phyloP scores from a whole-genome alignment of 2,113 vertebrate genomes.

The Cyprinodon variegatus region DNA sequence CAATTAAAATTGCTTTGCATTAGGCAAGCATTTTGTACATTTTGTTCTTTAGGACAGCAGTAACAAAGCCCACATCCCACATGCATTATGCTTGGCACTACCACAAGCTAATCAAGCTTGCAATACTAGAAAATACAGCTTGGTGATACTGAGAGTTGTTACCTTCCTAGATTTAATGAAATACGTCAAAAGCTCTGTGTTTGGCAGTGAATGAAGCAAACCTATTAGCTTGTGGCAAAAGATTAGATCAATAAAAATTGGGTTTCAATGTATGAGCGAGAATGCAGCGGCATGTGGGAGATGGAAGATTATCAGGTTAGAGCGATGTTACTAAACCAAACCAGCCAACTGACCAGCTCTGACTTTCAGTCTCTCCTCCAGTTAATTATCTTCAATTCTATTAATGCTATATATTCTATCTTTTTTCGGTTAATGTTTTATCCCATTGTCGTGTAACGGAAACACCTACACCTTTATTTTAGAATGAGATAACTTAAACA shows the following conservation, averaged over 20 bases:
- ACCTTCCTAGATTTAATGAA: slow-evolving; percentile 54
- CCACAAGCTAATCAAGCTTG: slow-evolving; percentile 49
- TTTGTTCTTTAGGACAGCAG: slow-evolving; percentile 66
- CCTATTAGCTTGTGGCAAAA: slow-evolving; percentile 71
- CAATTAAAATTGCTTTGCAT: slow-evolving; percentile 31
- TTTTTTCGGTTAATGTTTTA: slow-evolving; percentile 14
- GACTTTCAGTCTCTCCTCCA: slow-evolving; percentile 61
- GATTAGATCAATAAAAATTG: slow-evolving; percentile 76
- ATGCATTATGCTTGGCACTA: slow-evolving; percentile 52
- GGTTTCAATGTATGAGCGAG: slow-evolving; percentile 54
- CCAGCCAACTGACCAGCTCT: slow-evolving; percentile 58
- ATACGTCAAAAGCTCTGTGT: slow-evolving; percentile 59
- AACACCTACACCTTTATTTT: slow-evolving; percentile 24
- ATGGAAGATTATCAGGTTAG: slow-evolving; percentile 61
- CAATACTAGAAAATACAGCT: slow-evolving; percentile 48
- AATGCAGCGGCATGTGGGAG: slow-evolving; percentile 45
- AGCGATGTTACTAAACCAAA: slow-evolving; percentile 61
- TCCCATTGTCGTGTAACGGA: slow-evolving; percentile 3
- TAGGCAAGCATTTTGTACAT: slow-evolving; percentile 45
- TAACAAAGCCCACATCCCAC: slow-evolving; percentile 53
- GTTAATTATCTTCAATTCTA: slow-evolving; percentile 60
- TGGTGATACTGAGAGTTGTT: slow-evolving; percentile 43
- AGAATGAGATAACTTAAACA: slow-evolving; percentile 25
- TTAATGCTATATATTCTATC: slow-evolving; percentile 19
- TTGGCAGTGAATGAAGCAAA: slow-evolving; percentile 59